Evolutionary conservation across 2,888 invertebrate genomes (phyloP).

Genomic region (Tenodera sinensis): DNA sequence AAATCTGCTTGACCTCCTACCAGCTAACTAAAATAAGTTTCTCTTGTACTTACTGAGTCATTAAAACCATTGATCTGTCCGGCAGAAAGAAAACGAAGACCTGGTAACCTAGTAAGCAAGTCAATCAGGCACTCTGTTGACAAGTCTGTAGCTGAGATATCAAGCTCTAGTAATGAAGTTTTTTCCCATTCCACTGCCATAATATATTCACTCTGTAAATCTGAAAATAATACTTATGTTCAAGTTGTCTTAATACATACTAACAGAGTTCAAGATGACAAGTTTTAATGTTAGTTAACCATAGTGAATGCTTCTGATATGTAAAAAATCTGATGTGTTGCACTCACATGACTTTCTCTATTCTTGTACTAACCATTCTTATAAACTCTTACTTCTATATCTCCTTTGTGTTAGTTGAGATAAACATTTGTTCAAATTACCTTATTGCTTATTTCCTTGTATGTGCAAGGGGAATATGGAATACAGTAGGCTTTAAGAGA

Average conservation of each 20-base stretch:
- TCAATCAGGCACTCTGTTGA: conserved; percentile 90
- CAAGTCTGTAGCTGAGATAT: conserved; percentile 95
- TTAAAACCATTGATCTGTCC: conserved; percentile 98
- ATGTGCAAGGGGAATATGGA: no score
- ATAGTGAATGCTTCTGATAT: no score
- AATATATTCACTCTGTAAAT: conserved; percentile 85
- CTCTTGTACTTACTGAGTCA: conserved; percentile 61
- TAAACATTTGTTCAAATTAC: no score
- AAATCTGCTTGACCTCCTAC: no score
- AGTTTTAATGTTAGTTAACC: background rate
- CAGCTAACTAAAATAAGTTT: background rate
- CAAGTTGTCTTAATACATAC: background rate
- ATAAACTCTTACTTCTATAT: no score
- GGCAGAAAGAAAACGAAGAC: conserved; percentile 84
- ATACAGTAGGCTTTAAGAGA: no score
- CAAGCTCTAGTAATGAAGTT: conserved; percentile 87
- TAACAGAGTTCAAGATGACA: background rate
- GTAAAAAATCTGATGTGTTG: no score
- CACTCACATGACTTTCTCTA: no score
- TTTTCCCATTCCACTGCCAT: conserved; percentile 99
- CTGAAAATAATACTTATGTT: conserved; percentile 49
- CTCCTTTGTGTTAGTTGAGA: no score
- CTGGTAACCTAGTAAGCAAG: conserved; percentile 83
- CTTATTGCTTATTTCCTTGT: no score
- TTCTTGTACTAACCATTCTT: no score